phyloP scores from a whole-genome alignment of 2,888 invertebrate species.

The Eupithecia subumbrata region DNA sequence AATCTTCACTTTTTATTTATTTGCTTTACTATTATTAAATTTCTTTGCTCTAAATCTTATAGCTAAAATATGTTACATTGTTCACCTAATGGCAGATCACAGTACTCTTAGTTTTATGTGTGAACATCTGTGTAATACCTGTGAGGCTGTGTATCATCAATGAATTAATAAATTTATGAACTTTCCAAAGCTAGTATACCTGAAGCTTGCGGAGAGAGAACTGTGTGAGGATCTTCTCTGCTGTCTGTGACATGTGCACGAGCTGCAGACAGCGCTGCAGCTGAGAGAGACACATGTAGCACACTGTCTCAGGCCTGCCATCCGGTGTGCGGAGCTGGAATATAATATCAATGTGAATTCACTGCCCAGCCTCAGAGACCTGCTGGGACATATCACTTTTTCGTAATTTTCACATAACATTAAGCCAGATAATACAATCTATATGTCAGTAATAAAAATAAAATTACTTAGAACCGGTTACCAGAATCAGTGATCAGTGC shows the following conservation, averaged over 20 bases:
- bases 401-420: too few species aligned
- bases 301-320: conserved; percentile 45
- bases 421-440: too few species aligned
- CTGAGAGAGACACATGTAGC: conserved; percentile 55
- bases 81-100: too few species aligned
- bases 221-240: conserved; percentile 48
- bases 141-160: neutral
- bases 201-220: neutral
- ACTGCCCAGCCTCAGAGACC: neutral
- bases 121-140: too few species aligned
- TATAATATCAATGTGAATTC: neutral
- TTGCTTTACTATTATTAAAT: too few species aligned
- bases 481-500: neutral
- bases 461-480: too few species aligned
- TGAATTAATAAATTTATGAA: neutral
- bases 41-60: too few species aligned
- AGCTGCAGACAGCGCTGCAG: conserved; percentile 52
- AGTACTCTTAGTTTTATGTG: too few species aligned
- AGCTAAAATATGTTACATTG: too few species aligned
- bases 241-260: conserved; percentile 46
- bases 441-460: too few species aligned
- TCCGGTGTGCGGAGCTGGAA: conserved; percentile 27
- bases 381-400: too few species aligned
- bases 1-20: too few species aligned
- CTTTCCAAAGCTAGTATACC: neutral